Evolutionary conservation across 2,113 vertebrate species (phyloP).

Genomic region (Geothlypis trichas): DNA sequence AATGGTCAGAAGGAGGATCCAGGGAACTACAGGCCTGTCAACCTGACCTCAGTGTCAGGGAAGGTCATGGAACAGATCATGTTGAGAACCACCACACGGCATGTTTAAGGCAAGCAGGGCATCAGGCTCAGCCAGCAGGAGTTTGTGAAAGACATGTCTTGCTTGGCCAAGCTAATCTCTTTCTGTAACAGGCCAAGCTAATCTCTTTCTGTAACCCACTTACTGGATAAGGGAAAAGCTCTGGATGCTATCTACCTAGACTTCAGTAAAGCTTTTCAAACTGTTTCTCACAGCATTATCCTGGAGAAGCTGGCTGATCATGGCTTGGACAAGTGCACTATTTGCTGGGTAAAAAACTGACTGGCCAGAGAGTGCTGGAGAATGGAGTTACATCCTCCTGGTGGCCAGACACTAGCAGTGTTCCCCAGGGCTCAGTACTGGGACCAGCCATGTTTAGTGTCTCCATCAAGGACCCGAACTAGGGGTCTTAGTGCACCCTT

Average conservation of each 20-base stretch:
- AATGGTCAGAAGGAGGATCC: background rate
- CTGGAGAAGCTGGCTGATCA: background rate
- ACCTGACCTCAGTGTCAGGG: background rate
- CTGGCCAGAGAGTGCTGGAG: no score
- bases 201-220: background rate
- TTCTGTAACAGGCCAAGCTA: background rate
- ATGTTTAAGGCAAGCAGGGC: background rate
- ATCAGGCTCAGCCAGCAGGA: background rate
- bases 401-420: no score
- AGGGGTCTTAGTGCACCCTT: background rate
- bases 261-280: background rate
- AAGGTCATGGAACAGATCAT: background rate
- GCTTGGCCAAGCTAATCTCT: background rate
- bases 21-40: background rate
- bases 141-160: background rate
- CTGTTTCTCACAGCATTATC: background rate
- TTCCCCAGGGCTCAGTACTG: background rate
- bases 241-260: background rate
- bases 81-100: rapidly evolving
- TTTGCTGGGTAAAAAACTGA: background rate
- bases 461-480: background rate
- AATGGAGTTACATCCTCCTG: background rate
- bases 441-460: background rate
- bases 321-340: background rate
- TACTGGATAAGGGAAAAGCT: background rate